Percentiles rank a stretch among this genome's conserved stretches.
Evolutionary conservation across 2,888 invertebrate species (phyloP).

Genomic region (Baccha elongata): DNA sequence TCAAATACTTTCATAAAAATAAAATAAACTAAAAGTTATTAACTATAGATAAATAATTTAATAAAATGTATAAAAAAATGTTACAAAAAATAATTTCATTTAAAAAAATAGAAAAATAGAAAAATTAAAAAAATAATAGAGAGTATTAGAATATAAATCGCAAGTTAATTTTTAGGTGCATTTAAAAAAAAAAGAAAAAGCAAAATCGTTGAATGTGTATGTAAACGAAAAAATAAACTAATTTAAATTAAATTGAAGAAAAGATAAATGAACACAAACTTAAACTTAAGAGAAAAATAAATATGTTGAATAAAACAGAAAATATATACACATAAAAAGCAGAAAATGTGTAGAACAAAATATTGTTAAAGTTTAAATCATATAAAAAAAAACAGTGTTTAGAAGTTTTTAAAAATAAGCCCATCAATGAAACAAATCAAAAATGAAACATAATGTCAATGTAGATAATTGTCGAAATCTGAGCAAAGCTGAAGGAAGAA

Average conservation of each 20-base stretch:
- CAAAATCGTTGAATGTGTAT: conserved; percentile 62
- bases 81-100: conserved; percentile 45
- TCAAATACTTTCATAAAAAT: conserved; percentile 49
- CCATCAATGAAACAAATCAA: conserved; percentile 53
- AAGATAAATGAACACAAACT: conserved; percentile 26
- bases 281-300: conserved; percentile 46
- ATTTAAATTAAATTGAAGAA: conserved; percentile 69
- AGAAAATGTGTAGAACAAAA: conserved; percentile 53
- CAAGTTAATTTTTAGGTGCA: conserved; percentile 61
- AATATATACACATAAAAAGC: conserved; percentile 19
- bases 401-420: conserved; percentile 56
- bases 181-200: conserved; percentile 27
- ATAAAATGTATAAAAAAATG: conserved; percentile 51
- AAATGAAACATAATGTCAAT: conserved; percentile 44
- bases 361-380: conserved; percentile 67
- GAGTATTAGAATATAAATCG: conserved; percentile 21
- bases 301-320: conserved; percentile 34
- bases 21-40: conserved; percentile 16
- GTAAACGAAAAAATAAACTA: conserved; percentile 60
- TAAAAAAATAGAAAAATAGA: conserved; percentile 20
- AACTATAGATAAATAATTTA: conserved; percentile 33
- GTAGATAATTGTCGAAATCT: conserved; percentile 68
- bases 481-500: conserved; percentile 36
- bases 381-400: conserved; percentile 39
- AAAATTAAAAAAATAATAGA: conserved; percentile 35